A percentile compares a stretch with the other conserved stretches of the same genome.
These are phyloP conservation scores for Actinemys pallida DNA, from an alignment of 2,113 vertebrate species.

Conservation along the genomic window DNA sequence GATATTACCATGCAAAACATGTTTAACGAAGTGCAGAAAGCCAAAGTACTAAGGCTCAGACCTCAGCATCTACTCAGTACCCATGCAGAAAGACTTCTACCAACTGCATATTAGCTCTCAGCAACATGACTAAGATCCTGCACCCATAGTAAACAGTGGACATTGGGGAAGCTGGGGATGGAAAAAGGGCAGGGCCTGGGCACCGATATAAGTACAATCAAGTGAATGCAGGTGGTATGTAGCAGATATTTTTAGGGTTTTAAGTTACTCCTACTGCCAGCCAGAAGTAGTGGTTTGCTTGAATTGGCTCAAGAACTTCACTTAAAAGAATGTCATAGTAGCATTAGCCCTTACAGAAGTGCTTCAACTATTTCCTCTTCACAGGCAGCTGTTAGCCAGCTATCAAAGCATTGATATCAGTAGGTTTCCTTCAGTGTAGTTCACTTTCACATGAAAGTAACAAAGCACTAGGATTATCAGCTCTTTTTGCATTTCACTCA, in stretches of 20 bases:
- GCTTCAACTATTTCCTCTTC: background rate
- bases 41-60: background rate
- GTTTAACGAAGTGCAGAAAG: background rate
- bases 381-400: background rate
- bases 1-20: background rate
- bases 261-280: background rate
- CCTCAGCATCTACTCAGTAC: background rate
- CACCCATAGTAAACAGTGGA: background rate
- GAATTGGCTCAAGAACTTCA: background rate
- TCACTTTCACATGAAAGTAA: background rate
- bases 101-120: rapidly evolving
- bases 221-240: rapidly evolving
- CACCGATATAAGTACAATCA: background rate
- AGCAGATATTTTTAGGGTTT: background rate
- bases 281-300: background rate
- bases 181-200: background rate
- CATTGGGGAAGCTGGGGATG: rapidly evolving
- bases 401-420: too few relatives aligned
- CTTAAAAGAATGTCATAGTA: background rate
- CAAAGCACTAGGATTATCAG: background rate
- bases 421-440: background rate
- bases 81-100: background rate
- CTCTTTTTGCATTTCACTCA: background rate
- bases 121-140: background rate
- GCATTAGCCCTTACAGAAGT: background rate